Base-by-base conservation (phyloP, 1,140 invertebrate species). In the Lucilia cuprina region DNA sequence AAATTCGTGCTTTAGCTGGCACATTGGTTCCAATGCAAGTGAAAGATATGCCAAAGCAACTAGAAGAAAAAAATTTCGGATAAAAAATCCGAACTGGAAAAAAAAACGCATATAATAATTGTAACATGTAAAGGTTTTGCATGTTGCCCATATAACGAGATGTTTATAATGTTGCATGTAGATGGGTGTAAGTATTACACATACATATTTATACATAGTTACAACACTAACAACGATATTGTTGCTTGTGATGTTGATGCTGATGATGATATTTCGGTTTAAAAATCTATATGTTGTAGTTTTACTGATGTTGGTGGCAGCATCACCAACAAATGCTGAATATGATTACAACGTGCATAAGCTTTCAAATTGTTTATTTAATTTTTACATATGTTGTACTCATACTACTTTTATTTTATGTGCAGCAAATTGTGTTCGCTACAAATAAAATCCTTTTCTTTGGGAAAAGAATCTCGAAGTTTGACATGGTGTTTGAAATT, bases 331-430 rank as follows among this genome's bases (percentile, higher is more conserved):
- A 70, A 70, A 70, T 70, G 65, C 65, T 70, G n/a, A 21, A 19
- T 70, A 70, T 21, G 65, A 70, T 70, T 70, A 70, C 65, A 21
- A 70, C 65, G 65, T 70, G 65, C 65, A 70, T 70, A 70, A 70
- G 65, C 65, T 70, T 70, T 70, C 65, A 70, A 70, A 70, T 70
- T 70, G 65, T 70, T 70, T 70, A 70, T 70, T 70, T 70, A 70
- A 70, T 70, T 70, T 70, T 19, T 70, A 70, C 65, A 70, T 21
- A 70, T 70, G 65, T 70, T 70, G 65, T 70, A 21, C 50, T n/a
- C n/a, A n/a, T n/a, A 13, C 50, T 55, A 12, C 50, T 55, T 55
- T 55, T 41, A 41, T 41, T 41, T 41, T 5, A 41, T 41, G 3
- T 41, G 35, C 8, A 41, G 3, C 35, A 41, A 41, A 41, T 5